A percentile compares a stretch with the other conserved stretches of the same genome.
phyloP scores from a whole-genome alignment of 2,113 vertebrate genomes.

The Benitochromis conjunctus region DNA sequence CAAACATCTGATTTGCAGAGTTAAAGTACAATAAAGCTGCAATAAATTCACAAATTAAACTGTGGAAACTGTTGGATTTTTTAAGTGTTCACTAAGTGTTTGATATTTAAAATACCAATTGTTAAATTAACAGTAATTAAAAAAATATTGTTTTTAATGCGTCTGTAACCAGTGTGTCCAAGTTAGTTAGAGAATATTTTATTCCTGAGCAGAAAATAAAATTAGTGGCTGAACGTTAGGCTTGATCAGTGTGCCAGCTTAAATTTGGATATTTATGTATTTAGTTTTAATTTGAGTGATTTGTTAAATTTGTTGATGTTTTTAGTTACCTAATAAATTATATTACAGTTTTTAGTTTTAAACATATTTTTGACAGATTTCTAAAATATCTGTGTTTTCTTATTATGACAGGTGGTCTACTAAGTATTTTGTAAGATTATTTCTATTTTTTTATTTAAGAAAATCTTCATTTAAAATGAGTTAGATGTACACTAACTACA shows the following conservation, averaged over 20 bases:
- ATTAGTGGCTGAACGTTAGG: too few species aligned
- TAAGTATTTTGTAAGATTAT: not conserved
- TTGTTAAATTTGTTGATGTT: not conserved
- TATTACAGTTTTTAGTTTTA: not conserved
- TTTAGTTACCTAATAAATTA: not conserved
- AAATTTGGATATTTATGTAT: rapidly evolving
- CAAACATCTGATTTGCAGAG: not conserved
- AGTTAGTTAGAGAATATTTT: not conserved
- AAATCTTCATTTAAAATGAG: not conserved
- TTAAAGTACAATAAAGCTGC: not conserved
- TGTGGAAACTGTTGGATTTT: not conserved
- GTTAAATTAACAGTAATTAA: not conserved
- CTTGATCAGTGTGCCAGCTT: not conserved
- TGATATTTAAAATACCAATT: not conserved
- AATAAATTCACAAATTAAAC: not conserved
- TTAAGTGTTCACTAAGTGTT: not conserved
- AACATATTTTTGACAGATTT: not conserved
- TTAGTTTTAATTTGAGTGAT: not conserved
- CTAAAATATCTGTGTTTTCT: not conserved
- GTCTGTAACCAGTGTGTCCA: not conserved
- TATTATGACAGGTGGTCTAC: not conserved
- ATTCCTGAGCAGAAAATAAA: not conserved
- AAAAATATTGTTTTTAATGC: rapidly evolving
- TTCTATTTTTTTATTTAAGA: rapidly evolving
- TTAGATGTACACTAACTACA: not conserved